These are phyloP conservation scores for Hydrozoanthus gracilis DNA, from an alignment of 92 coral and sea anemone species.

Conservation along the genomic window DNA sequence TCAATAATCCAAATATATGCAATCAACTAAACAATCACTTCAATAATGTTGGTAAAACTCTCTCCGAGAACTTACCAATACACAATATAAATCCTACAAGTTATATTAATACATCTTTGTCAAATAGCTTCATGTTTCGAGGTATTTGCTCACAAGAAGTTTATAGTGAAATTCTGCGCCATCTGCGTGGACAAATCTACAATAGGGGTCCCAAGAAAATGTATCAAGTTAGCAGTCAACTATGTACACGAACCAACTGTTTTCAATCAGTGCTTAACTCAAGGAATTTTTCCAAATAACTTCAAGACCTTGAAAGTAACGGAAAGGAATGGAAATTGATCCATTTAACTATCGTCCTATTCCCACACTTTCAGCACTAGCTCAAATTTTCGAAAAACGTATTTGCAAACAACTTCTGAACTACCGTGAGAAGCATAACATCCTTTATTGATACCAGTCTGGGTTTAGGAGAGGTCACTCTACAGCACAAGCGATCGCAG, in stretches of 20 bases:
- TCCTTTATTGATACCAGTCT: conserved; percentile 49
- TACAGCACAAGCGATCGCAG: conserved; percentile 54
- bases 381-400: conserved; percentile 60
- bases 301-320: conserved; percentile 60
- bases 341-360: conserved; percentile 54
- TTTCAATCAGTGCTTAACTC: conserved; percentile 15
- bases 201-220: conserved; percentile 45
- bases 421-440: conserved; percentile 51
- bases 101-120: conserved; percentile 45
- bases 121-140: no score
- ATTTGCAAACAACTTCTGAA: conserved; percentile 51
- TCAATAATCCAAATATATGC: conserved; percentile 48
- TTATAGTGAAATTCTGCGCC: conserved; percentile 24
- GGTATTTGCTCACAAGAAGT: conserved; percentile 43
- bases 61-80: conserved; percentile 25
- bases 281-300: conserved; percentile 38
- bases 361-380: conserved; percentile 58
- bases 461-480: conserved; percentile 57
- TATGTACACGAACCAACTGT: conserved; percentile 14
- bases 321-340: conserved; percentile 8
- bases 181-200: conserved; percentile 41
- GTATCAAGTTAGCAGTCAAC: background rate
- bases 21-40: conserved; percentile 42
- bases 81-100: conserved; percentile 2
- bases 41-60: conserved; percentile 25